phyloP scores from a whole-genome alignment of 2,888 invertebrate species.

The Drosophila parthenogenetica region DNA sequence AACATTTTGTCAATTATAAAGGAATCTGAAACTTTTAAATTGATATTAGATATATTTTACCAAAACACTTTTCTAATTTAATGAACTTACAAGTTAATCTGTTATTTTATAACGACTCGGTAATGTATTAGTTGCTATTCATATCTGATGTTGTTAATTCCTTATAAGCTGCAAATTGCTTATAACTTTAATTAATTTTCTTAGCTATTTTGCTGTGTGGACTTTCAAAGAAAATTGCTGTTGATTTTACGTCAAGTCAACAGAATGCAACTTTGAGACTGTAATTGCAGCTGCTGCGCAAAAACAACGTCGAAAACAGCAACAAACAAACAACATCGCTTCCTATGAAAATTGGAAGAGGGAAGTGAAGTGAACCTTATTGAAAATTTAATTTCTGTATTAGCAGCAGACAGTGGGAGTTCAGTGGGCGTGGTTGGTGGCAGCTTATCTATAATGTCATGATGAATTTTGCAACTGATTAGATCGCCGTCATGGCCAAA shows the following conservation, averaged over 20 bases:
- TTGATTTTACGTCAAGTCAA: slow-evolving; percentile 49
- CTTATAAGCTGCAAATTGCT: not conserved
- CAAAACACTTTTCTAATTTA: not conserved
- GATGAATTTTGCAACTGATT: slow-evolving; percentile 41
- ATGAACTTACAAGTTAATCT: not conserved
- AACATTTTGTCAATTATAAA: no score
- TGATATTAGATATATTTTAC: not conserved
- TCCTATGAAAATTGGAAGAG: slow-evolving; percentile 3
- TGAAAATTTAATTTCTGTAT: slow-evolving; percentile 75
- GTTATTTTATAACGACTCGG: no score
- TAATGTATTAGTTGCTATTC: not conserved
- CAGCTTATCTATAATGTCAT: slow-evolving; percentile 33
- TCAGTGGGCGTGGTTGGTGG: not conserved
- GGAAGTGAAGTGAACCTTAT: slow-evolving; percentile 52
- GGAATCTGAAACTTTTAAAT: no score
- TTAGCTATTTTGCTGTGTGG: slow-evolving; percentile 36
- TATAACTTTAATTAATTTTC: slow-evolving; percentile 9
- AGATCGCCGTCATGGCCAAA: slow-evolving; percentile 56
- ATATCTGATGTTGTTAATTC: slow-evolving; percentile 3
- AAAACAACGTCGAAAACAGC: slow-evolving; percentile 10
- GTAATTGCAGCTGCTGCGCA: slow-evolving; percentile 45
- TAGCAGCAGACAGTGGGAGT: slow-evolving; percentile 44
- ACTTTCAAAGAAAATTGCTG: slow-evolving; percentile 48
- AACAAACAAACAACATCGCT: slow-evolving; percentile 32
- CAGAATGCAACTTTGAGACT: slow-evolving; percentile 31